Conservation (phyloP, 2,888 invertebrate species). For the Julus scanicus region DNA sequence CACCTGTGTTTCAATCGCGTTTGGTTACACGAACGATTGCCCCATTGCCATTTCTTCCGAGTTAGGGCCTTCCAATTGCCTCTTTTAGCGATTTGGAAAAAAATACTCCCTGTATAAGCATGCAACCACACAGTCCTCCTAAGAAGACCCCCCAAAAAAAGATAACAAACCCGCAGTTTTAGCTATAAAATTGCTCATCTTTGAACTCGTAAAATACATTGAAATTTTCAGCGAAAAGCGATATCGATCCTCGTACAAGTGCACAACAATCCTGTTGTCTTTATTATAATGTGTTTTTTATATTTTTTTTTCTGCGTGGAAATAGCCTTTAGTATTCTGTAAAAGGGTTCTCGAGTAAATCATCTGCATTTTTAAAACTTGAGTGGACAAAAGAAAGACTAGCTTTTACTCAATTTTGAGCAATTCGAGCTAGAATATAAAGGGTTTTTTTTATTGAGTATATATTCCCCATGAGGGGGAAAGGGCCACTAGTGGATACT, state of each 20-base stretch:
- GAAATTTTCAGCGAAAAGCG: neutral
- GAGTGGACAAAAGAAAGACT: too few species aligned
- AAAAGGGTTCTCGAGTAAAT: too few species aligned
- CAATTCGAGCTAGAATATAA: too few species aligned
- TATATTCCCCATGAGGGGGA: too few species aligned
- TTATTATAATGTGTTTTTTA: neutral
- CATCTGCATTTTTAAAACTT: too few species aligned
- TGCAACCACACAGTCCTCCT: neutral
- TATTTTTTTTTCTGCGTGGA: neutral
- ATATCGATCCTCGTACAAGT: neutral
- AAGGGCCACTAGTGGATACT: too few species aligned
- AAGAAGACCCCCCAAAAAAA: neutral
- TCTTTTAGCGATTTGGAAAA: neutral
- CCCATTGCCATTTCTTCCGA: constrained; percentile 30
- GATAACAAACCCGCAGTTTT: constrained; percentile 12
- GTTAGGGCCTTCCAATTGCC: constrained; percentile 28
- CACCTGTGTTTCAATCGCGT: constrained; percentile 16
- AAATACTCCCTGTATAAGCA: neutral
- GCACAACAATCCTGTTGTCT: neutral
- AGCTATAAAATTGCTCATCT: neutral
- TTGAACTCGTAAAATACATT: constrained; percentile 14
- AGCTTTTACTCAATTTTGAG: too few species aligned
- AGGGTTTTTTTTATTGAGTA: too few species aligned
- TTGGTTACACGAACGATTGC: constrained; percentile 39
- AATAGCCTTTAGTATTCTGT: too few species aligned